phyloP scores from a whole-genome alignment of 2,113 vertebrate species.

The Rattus norvegicus region DNA sequence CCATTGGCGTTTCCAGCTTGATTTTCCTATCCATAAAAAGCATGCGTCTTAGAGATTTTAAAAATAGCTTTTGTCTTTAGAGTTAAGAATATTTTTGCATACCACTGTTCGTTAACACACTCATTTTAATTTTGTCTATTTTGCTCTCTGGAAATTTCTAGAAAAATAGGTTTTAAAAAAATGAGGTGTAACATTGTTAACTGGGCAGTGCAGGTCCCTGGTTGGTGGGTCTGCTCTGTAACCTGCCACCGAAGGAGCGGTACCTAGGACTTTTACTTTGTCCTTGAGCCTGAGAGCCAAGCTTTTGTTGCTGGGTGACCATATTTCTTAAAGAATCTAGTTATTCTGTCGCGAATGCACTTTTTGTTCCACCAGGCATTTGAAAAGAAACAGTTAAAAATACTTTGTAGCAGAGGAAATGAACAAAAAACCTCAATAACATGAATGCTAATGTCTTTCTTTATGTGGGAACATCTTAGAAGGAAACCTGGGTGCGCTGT shows the following conservation, averaged over 20 bases:
- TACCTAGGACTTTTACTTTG: constrained; percentile 71
- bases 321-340: constrained; percentile 73
- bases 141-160: constrained; percentile 67
- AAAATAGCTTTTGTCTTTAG: constrained; percentile 11
- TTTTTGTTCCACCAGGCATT: constrained; percentile 74
- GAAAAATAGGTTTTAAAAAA: constrained; percentile 56
- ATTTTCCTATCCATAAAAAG: neutral
- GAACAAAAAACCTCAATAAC: constrained; percentile 76
- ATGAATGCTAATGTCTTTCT: constrained; percentile 79
- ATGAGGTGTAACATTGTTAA: neutral
- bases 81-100: neutral
- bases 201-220: constrained; percentile 2
- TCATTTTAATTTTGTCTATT: constrained; percentile 59
- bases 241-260: constrained; percentile 34
- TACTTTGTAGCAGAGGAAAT: constrained; percentile 78
- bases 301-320: constrained; percentile 66
- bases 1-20: neutral
- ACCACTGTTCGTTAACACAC: neutral
- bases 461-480: constrained; percentile 70
- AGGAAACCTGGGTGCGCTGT: constrained; percentile 71
- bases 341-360: constrained; percentile 76
- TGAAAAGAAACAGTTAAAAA: constrained; percentile 81
- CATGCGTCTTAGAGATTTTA: neutral
- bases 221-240: constrained; percentile 65
- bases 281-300: constrained; percentile 72